Evolutionary conservation across 2,888 invertebrate species (phyloP).

Genomic region (Clunio marinus): DNA sequence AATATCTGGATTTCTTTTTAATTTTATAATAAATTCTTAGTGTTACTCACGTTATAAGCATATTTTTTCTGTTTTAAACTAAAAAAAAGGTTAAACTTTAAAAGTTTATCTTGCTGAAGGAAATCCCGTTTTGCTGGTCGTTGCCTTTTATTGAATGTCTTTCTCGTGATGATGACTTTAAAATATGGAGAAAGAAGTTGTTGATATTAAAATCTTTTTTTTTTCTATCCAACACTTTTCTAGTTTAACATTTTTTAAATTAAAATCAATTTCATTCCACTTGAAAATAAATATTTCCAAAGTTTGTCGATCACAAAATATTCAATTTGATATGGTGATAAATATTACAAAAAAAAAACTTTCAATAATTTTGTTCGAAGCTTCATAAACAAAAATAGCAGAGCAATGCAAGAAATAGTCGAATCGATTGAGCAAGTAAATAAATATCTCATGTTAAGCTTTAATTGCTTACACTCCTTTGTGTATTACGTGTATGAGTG

Average conservation of each 20-base stretch:
- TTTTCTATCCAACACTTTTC: too few species aligned
- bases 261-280: too few species aligned
- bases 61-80: neutral
- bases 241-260: too few species aligned
- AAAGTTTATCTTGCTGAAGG: neutral
- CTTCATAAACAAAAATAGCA: neutral
- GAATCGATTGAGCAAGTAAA: slow-evolving; percentile 15
- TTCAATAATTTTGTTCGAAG: too few species aligned
- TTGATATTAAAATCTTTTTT: too few species aligned
- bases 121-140: neutral
- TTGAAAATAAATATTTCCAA: too few species aligned
- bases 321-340: too few species aligned
- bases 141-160: neutral
- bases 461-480: slow-evolving; percentile 7
- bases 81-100: neutral
- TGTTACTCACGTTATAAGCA: slow-evolving; percentile 23
- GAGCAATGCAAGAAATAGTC: neutral
- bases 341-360: too few species aligned
- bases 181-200: neutral
- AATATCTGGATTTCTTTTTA: neutral
- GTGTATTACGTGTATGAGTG: neutral
- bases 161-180: neutral
- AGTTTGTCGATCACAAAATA: too few species aligned
- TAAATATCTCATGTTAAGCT: neutral
- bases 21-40: neutral